Percentiles rank a stretch among this genome's conserved stretches.
Evolutionary conservation across 2,113 vertebrate genomes (phyloP).

Genomic region (Oreochromis niloticus): DNA sequence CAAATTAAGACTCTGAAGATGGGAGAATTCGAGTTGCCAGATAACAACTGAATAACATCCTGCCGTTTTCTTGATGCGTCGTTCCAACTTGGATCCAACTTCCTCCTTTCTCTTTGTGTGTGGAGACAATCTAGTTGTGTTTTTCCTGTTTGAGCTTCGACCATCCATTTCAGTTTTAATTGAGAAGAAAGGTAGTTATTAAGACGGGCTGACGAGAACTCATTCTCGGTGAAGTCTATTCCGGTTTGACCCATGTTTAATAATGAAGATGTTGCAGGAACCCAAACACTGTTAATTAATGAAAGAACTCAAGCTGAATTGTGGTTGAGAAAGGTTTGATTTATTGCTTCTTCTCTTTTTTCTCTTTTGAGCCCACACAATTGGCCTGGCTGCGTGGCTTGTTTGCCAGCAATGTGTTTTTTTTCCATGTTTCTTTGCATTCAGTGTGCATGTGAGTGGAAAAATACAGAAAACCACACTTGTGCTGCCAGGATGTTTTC

Average conservation of each 20-base stretch:
- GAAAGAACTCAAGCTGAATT: conserved; percentile 61
- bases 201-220: conserved; percentile 46
- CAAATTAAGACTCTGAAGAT: conserved; percentile 64
- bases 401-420: neutral
- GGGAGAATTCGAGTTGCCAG: conserved; percentile 37
- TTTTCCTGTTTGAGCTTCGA: neutral
- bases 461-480: neutral
- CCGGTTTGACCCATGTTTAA: conserved; percentile 36
- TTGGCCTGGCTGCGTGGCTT: neutral
- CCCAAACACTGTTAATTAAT: conserved; percentile 62
- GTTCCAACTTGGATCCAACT: conserved; percentile 45
- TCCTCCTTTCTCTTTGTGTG: conserved; percentile 51
- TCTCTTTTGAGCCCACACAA: conserved; percentile 2
- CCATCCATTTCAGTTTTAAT: conserved; percentile 26
- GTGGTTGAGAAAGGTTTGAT: conserved; percentile 56
- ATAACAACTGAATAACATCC: conserved; percentile 64
- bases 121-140: neutral
- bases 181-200: conserved; percentile 19
- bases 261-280: conserved; percentile 50
- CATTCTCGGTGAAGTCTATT: conserved; percentile 21
- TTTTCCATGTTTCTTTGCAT: neutral
- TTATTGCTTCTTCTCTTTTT: conserved; percentile 22
- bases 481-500: neutral
- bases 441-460: neutral
- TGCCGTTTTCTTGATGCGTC: conserved; percentile 57